Evolutionary conservation across 2,888 invertebrate genomes (phyloP), one percentile per base, ranked within the genome.

Genomic region (Torymus aiolomorphi): DNA sequence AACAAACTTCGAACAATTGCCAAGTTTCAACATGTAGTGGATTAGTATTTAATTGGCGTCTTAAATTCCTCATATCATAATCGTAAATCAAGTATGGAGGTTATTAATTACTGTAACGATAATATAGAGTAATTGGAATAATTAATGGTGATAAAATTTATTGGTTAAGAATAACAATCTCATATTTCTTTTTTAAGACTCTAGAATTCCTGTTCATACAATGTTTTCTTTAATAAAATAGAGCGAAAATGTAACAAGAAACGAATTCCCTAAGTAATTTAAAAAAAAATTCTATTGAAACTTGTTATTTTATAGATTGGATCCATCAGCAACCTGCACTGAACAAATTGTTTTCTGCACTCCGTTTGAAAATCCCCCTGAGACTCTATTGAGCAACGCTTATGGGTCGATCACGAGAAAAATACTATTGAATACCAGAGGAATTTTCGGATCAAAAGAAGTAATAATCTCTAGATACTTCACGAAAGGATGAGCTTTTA

Each of bases 341-440:
- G 12, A 11, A 63, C 76, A 71, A 71, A 71, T 61, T 76, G 69
- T 67, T 18, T 67, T 51, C 59, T 65, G 11, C 14, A 2, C 20
- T 24, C 49, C 57, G 13, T 18, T 65, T 57, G 52, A 66, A 71
- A 65, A 71, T 62, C 49, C 42, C 56, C 11, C 71, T 31, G 10
- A 18, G 42, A 31, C 54, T 54, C 31, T 51, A 71, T 65, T 66
- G 59, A 51, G 71, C 16, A 71, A 72, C 54, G 61, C 54, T 66
- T 61, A 67, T 72, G 49, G 42, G 42, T 14, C n/a, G 72, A 66
- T 67, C 72, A 73, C 67, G 78, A 78, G 72, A 51, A 71, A 51
- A 70, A 54, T 18, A 69, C 63, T 66, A 73, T 71, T 49, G 56
- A 20, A n/a, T 54, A 66, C 77, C 13, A 42, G 4, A 54, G 56